Evolutionary conservation across 2,797 vertebrate genomes (phyloP).

Genomic region (Melanotaenia pygmaea): DNA sequence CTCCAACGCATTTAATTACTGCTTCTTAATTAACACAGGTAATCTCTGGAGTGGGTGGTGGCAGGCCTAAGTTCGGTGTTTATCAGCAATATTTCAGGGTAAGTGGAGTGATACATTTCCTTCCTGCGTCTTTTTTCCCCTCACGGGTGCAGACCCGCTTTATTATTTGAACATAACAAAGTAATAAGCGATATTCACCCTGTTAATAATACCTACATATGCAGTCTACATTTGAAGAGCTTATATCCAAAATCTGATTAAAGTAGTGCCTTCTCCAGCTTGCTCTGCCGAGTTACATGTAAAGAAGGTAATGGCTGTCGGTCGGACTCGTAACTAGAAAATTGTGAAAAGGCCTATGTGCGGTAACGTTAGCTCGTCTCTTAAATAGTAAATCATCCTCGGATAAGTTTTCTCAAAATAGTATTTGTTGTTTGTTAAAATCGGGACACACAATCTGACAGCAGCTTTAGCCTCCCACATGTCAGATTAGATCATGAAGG

Average conservation of each 20-base stretch:
- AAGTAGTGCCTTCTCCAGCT: conserved; percentile 55
- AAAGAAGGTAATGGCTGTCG: conserved; percentile 83
- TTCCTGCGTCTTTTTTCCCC: conserved; percentile 82
- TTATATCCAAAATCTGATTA: conserved; percentile 22
- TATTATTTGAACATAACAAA: conserved; percentile 53
- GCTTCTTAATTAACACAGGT: conserved; percentile 40
- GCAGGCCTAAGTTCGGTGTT: conserved; percentile 53
- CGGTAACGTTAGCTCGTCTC: conserved; percentile 35
- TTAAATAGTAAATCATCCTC: conserved; percentile 7
- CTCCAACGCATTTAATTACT: conserved; percentile 45
- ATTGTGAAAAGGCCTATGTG: conserved; percentile 78
- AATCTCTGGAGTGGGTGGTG: conserved; percentile 23
- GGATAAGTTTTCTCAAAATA: neutral
- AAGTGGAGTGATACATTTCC: conserved; percentile 85
- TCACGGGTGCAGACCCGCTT: conserved; percentile 51
- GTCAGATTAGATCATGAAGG: conserved; percentile 57
- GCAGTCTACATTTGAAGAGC: neutral
- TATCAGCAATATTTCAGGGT: conserved; percentile 79
- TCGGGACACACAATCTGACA: conserved; percentile 15
- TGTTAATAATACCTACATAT: neutral
- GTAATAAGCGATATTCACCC: conserved; percentile 13
- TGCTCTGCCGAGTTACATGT: conserved; percentile 55
- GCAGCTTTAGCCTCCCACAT: conserved; percentile 30
- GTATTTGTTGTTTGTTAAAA: conserved; percentile 3
- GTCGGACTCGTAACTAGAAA: conserved; percentile 72